Evolutionary conservation across 1,140 invertebrate species (phyloP), one percentile per base, ranked within the genome.

Genomic region (Acromyrmex charruanus): DNA sequence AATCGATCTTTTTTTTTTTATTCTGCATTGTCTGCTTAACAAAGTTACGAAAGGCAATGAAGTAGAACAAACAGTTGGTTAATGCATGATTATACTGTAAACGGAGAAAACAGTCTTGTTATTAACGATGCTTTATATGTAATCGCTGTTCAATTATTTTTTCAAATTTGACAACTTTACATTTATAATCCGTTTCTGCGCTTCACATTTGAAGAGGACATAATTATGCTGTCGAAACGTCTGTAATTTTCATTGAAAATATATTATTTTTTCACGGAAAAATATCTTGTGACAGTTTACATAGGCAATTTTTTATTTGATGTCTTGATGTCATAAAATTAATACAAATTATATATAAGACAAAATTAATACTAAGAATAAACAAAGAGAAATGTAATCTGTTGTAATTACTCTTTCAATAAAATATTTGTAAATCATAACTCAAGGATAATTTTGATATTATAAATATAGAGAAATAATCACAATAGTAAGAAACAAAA

Each of bases 1-100:
- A 72, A 61, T 51, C 61, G 74, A 51, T 68, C 49, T 49, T 35
- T 51, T n/a, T 14, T 14, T 89, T 89, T 65, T 49, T 2, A 65
- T 28, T 28, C 16, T 49, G 12, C 31, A 51, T 16, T 55, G 63
- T 31, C 55, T 63, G 10, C 49, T 10, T 49, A 85, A 6, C 25
- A 1, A n/a, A 77, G 10, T 68, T 55, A 74, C 69, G 49, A 31
- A 51, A 12, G 51, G 16, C 16, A 72, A 69, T 44, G 2, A 81
- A 69, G 9, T 21, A 14, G n/a, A 28, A 51, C 9, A 81, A 55
- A 81, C 18, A 44, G 21, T 58, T 71, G 28, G n/a, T 28, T 51
- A 80, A 21, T 14, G 3, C 12, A 14, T 16, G 21, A 0, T 79
- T 53, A 35, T 35, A 68, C 2, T 12, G 44, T 31, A 31, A 31